A percentile compares a stretch with the other conserved stretches of the same genome.
These are phyloP conservation scores for Drosophila diplacantha DNA, from an alignment of 2,888 invertebrate genomes.

Conservation along the genomic window DNA sequence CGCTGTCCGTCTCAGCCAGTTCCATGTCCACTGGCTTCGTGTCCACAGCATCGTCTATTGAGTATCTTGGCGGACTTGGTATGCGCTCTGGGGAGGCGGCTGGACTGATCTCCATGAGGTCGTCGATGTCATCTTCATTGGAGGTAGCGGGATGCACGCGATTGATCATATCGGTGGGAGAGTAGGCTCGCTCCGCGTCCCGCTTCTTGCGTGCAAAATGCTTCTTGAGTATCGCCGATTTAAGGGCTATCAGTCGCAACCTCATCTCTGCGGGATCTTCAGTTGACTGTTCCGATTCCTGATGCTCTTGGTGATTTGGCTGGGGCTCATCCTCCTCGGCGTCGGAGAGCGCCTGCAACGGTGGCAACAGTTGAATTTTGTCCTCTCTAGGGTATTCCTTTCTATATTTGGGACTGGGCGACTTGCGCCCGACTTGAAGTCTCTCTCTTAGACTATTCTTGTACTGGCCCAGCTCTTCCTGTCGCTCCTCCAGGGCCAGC, in stretches of 20 bases:
- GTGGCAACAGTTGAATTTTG: neutral
- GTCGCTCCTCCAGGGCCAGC: conserved; percentile 52
- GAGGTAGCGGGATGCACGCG: conserved; percentile 53
- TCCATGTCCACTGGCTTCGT: conserved; percentile 77
- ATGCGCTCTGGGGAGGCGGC: conserved; percentile 72
- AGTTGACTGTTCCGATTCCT: neutral
- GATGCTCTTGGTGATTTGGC: neutral
- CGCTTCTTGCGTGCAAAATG: conserved; percentile 75
- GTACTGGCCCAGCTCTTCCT: conserved; percentile 48
- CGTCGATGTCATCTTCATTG: conserved; percentile 58
- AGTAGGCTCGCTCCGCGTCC: conserved; percentile 76
- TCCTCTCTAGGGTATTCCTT: conserved; percentile 2
- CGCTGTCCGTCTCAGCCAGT: conserved; percentile 75
- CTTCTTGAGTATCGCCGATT: conserved; percentile 76
- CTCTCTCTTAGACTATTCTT: conserved; percentile 57
- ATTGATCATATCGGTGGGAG: conserved; percentile 77
- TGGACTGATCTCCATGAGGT: conserved; percentile 76
- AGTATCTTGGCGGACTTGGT: conserved; percentile 48
- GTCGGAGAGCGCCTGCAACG: conserved; percentile 6
- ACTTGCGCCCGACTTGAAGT: conserved; percentile 43
- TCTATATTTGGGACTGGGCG: conserved; percentile 38
- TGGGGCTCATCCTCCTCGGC: conserved; percentile 62
- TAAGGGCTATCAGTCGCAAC: conserved; percentile 76
- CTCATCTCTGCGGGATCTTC: conserved; percentile 49
- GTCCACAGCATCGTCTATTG: conserved; percentile 45